These are phyloP conservation scores for Taenioides sp. DNA, from an alignment of 2,797 vertebrate species.

Conservation along the genomic window DNA sequence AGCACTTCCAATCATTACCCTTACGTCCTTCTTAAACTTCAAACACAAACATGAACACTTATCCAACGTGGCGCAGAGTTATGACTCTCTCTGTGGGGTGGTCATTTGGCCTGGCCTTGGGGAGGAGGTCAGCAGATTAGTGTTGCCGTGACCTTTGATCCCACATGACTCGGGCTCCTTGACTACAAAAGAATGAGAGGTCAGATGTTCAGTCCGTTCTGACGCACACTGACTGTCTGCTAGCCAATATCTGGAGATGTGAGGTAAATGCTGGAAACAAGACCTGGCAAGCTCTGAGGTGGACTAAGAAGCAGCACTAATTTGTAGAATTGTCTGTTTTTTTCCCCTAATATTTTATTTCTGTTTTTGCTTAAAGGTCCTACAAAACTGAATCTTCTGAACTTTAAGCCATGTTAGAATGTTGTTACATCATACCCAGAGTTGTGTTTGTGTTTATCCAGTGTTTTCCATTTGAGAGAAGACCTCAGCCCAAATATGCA, in stretches of 20 bases:
- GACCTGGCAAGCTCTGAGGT: conserved; percentile 1
- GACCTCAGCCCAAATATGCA: too few relatives aligned
- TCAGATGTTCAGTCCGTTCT: conserved; percentile 52
- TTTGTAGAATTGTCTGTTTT: not conserved
- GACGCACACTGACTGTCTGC: conserved; percentile 38
- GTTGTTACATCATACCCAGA: too few relatives aligned
- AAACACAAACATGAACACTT: conserved; percentile 36
- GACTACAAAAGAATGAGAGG: conserved; percentile 67
- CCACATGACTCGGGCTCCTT: conserved; percentile 54
- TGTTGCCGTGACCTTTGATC: conserved; percentile 59
- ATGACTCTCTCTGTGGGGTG: conserved; percentile 41
- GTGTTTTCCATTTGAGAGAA: too few relatives aligned
- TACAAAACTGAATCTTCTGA: too few relatives aligned
- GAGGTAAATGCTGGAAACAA: conserved; percentile 24
- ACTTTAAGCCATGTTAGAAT: too few relatives aligned
- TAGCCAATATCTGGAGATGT: conserved; percentile 29
- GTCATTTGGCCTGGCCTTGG: conserved; percentile 65
- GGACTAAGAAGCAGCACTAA: not conserved
- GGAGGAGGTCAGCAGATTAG: conserved; percentile 67
- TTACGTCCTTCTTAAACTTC: conserved; percentile 20
- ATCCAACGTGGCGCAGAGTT: conserved; percentile 46
- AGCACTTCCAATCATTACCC: conserved; percentile 17
- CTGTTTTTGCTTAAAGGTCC: too few relatives aligned
- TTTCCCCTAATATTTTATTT: not conserved
- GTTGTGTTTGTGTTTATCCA: too few relatives aligned